Conservation (phyloP, 2,797 vertebrate species). For the Monodelphis domestica region DNA sequence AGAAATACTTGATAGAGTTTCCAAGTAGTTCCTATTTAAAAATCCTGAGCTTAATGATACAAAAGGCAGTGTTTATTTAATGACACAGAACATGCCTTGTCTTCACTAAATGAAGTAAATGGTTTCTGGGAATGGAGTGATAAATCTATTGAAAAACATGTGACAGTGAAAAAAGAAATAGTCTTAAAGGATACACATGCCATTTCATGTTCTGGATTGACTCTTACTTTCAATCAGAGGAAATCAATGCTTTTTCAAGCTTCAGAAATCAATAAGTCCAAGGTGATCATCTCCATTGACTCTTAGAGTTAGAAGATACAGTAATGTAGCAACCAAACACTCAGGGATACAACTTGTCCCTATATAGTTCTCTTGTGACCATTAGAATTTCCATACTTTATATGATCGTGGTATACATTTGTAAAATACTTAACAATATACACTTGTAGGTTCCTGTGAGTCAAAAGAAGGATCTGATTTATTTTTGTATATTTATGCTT, state of each 20-base stretch:
- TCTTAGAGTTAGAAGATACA: not conserved
- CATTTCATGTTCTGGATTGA: not conserved
- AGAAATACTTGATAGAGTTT: slow-evolving; percentile 49
- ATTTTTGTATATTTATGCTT: not conserved
- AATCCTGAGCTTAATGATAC: slow-evolving; percentile 29
- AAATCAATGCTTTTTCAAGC: not conserved
- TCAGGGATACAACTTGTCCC: not conserved
- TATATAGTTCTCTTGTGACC: not conserved
- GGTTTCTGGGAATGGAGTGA: not conserved
- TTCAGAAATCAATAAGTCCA: not conserved
- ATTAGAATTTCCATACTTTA: not conserved
- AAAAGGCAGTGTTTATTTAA: slow-evolving; percentile 37
- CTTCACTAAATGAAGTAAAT: slow-evolving; percentile 40
- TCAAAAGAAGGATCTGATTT: not conserved
- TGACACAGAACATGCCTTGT: not conserved
- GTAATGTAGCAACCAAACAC: not conserved
- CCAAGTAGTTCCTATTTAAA: slow-evolving; percentile 32
- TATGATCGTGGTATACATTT: not conserved
- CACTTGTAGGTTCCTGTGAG: not conserved
- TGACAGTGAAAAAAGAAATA: not conserved
- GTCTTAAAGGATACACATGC: not conserved
- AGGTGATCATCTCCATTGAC: not conserved
- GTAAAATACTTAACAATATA: not conserved
- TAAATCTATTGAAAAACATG: not conserved
- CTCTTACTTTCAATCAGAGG: slow-evolving; percentile 18